Evolutionary conservation across 2,888 invertebrate species (phyloP), one percentile per base, ranked within the genome.

Genomic region (Pediacus dermestoides): DNA sequence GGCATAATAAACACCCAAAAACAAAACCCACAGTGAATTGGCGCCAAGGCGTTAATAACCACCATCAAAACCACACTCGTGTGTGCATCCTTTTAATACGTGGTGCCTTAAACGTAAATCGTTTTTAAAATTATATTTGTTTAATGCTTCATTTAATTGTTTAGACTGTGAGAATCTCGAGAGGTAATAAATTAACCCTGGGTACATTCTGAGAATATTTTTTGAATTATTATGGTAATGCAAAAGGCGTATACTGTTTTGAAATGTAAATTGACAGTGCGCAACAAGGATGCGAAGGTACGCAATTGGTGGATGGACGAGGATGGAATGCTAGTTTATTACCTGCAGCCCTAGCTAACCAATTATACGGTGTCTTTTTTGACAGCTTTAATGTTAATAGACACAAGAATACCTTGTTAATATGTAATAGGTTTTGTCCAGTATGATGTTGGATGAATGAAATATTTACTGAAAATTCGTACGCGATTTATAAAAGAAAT

Each of bases 191-290:
- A 52, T 44, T 28, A 32, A 13, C 2, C 34, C 37, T 42, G 42
- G 38, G 52, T 58, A 60, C 62, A 61, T 62, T 62, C 64, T 59
- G 53, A 59, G 59, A 55, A 56, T 49, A 53, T 55, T 65, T 64
- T 66, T 66, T 67, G 66, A 68, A 68, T 68, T 68, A 68, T 68
- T 68, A 68, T 67, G 68, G 66, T 68, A 67, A 68, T 68, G 63
- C 61, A 55, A 63, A 63, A 68, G 68, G 68, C 68, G 67, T 67
- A 67, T 58, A 65, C 66, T 67, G 67, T 67, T 68, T 67, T 68
- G 55, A 67, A 67, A 68, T 67, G 64, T 67, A 68, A 68, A 68
- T 68, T 68, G 67, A 67, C 65, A 65, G 68, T n/a, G 21, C 6
- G 15, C 4, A 12, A 13, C 21, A 18, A 33, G 26, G 7, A 27